These are phyloP conservation scores for Neodon shergylaensis DNA, from an alignment of 2,113 vertebrate species.

Conservation along the genomic window DNA sequence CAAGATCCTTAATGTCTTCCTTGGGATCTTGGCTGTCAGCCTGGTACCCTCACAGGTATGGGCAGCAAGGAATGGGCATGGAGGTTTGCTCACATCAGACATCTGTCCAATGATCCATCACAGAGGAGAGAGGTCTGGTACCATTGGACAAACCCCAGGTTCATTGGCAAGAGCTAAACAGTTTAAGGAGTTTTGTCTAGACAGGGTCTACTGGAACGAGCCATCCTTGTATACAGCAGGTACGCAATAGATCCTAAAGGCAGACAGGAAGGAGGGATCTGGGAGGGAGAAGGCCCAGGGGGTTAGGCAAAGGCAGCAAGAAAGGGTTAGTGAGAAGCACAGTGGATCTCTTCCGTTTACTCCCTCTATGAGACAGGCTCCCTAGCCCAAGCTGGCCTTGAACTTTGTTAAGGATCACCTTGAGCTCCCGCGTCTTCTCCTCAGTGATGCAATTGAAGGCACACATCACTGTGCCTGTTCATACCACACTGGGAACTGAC, in stretches of 20 bases:
- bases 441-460: neutral
- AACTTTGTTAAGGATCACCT: neutral
- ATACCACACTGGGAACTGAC: neutral
- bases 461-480: neutral
- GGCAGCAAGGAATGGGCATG: neutral
- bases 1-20: neutral
- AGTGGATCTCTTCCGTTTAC: neutral
- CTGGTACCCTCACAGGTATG: neutral
- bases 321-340: neutral
- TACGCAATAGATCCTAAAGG: neutral
- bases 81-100: neutral
- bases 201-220: neutral
- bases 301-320: neutral
- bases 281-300: neutral
- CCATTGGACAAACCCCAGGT: neutral
- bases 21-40: neutral
- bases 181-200: neutral
- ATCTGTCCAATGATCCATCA: neutral
- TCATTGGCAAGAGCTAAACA: neutral
- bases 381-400: neutral
- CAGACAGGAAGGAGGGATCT: no score
- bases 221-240: neutral
- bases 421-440: neutral
- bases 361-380: neutral
- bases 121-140: neutral